Evolutionary conservation across 1,140 invertebrate genomes (phyloP).

Genomic region (Drosophila aff.): DNA sequence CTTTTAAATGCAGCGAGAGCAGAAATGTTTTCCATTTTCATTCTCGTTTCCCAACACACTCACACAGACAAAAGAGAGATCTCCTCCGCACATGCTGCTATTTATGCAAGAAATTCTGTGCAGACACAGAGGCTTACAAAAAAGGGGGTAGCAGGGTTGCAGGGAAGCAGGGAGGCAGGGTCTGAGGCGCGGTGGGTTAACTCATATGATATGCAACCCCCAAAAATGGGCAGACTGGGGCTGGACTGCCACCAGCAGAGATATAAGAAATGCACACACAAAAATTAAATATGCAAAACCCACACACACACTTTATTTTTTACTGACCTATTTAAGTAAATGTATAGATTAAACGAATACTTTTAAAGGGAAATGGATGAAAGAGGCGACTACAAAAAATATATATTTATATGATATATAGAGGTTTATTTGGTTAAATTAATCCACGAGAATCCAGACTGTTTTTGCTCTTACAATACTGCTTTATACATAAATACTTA

Average conservation of each 20-base stretch:
- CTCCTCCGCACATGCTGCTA: slow-evolving; percentile 66
- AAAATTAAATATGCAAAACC: slow-evolving; percentile 19
- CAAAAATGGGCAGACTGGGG: slow-evolving; percentile 19
- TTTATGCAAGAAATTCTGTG: slow-evolving; percentile 76
- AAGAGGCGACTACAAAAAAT: background rate
- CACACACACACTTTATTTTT: background rate
- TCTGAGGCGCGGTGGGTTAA: slow-evolving; percentile 28
- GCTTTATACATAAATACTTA: background rate
- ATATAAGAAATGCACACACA: slow-evolving; percentile 25
- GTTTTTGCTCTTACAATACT: background rate
- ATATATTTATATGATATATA: background rate
- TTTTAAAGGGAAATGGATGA: background rate
- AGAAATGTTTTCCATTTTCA: slow-evolving; percentile 35
- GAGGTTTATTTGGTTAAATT: no score
- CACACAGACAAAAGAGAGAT: slow-evolving; percentile 18
- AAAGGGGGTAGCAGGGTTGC: background rate
- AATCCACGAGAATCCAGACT: background rate
- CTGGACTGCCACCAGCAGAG: slow-evolving; percentile 25
- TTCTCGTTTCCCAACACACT: slow-evolving; percentile 13
- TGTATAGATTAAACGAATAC: background rate
- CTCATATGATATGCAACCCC: slow-evolving; percentile 64
- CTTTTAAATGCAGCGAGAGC: slow-evolving; percentile 60
- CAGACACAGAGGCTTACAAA: slow-evolving; percentile 67
- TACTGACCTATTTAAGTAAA: slow-evolving; percentile 10
- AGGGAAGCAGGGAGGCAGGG: background rate